These are phyloP conservation scores for Xenopus laevis DNA, from an alignment of 2,113 vertebrate species.

Conservation along the genomic window DNA sequence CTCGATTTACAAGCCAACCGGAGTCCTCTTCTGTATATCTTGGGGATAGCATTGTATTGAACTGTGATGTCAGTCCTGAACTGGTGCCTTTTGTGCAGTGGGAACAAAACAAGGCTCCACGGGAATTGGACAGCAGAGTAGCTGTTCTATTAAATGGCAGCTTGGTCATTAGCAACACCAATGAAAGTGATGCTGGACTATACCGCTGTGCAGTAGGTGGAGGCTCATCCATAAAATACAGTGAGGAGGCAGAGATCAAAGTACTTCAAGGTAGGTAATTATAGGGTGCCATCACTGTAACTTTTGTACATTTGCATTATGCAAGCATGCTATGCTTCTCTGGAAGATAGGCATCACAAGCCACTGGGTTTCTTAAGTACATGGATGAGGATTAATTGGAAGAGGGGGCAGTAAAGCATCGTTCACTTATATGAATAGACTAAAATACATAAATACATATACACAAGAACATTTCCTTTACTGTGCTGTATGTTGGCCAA, in stretches of 20 bases:
- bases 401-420: too few species aligned
- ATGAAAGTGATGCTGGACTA: conserved; percentile 73
- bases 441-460: too few species aligned
- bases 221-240: conserved; percentile 76
- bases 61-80: conserved; percentile 81
- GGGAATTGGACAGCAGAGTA: conserved; percentile 62
- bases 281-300: too few species aligned
- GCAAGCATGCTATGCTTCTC: too few species aligned
- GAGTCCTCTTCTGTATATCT: conserved; percentile 58
- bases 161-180: conserved; percentile 79
- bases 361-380: too few species aligned
- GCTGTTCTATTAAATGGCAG: conserved; percentile 74
- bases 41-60: conserved; percentile 75
- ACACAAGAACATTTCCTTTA: too few species aligned
- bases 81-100: conserved; percentile 79
- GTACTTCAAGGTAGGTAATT: conserved; percentile 75
- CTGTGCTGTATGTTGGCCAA: too few species aligned
- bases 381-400: too few species aligned
- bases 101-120: conserved; percentile 76
- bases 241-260: conserved; percentile 83
- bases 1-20: conserved; percentile 83
- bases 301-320: too few species aligned
- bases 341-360: too few species aligned
- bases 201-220: conserved; percentile 86
- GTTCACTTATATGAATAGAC: too few species aligned